Evolutionary conservation across 2,113 vertebrate genomes (phyloP).

Genomic region (Oncorhynchus clarkii): DNA sequence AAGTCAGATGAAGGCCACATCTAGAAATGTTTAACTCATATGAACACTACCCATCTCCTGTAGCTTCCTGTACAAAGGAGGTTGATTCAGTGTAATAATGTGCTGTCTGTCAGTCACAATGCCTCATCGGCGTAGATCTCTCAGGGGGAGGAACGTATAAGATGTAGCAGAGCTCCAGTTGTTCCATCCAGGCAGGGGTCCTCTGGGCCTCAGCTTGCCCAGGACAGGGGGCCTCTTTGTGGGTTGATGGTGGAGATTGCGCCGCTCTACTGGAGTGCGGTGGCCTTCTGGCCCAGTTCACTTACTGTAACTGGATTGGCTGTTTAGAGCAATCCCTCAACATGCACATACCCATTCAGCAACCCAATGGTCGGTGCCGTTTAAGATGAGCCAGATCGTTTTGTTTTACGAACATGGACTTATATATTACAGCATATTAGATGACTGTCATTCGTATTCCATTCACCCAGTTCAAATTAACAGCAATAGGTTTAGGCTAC

Average conservation of each 20-base stretch:
- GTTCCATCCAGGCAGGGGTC: background rate
- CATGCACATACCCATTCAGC: background rate
- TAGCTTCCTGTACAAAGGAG: background rate
- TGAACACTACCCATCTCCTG: background rate
- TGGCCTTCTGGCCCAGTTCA: conserved; percentile 7
- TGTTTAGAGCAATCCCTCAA: background rate
- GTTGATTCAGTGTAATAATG: background rate
- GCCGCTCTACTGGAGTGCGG: background rate
- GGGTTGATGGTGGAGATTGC: conserved; percentile 16
- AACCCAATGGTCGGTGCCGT: too few species aligned
- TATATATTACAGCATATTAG: too few species aligned
- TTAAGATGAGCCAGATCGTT: too few species aligned
- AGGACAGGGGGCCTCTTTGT: conserved; percentile 25
- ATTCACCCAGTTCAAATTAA: too few species aligned
- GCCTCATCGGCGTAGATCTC: background rate
- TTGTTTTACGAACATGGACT: too few species aligned
- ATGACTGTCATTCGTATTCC: too few species aligned
- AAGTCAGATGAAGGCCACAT: background rate
- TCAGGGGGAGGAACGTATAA: background rate
- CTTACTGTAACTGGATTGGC: background rate
- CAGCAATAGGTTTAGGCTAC: too few species aligned
- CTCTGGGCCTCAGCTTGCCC: background rate
- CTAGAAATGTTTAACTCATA: conserved; percentile 13
- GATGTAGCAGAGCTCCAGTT: background rate
- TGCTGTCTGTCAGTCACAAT: background rate